Conservation (phyloP, 2,113 vertebrate species). For the Phalacrocorax brasilianus region DNA sequence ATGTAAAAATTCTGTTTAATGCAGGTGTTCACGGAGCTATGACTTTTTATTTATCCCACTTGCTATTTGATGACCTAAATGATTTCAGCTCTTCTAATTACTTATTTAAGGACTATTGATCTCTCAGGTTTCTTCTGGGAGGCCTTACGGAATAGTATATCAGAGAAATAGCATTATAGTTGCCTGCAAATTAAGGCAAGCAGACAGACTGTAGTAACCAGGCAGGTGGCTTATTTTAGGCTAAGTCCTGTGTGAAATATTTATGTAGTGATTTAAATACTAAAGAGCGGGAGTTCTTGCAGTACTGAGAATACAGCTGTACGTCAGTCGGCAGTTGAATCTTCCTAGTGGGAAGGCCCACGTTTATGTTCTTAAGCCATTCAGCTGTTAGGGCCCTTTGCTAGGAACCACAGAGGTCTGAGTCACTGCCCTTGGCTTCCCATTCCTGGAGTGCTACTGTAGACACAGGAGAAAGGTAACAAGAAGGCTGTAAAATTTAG, state of each 20-base stretch:
- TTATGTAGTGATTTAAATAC: slow-evolving; percentile 70
- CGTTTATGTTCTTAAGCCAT: neutral
- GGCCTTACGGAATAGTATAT: slow-evolving; percentile 27
- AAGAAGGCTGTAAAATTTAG: neutral
- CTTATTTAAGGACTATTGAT: slow-evolving; percentile 77
- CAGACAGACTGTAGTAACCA: slow-evolving; percentile 55
- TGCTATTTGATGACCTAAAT: slow-evolving; percentile 40
- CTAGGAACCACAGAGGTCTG: neutral
- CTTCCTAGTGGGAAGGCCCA: neutral
- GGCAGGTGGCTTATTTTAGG: slow-evolving; percentile 64
- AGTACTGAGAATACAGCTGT: neutral
- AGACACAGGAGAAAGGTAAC: neutral
- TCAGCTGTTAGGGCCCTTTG: neutral
- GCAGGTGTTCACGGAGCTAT: neutral
- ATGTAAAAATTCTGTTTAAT: neutral
- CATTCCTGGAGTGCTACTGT: neutral
- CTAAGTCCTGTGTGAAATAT: slow-evolving; percentile 65
- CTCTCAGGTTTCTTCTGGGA: slow-evolving; percentile 57
- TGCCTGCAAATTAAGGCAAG: slow-evolving; percentile 27
- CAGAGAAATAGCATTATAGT: slow-evolving; percentile 36
- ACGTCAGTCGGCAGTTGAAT: neutral
- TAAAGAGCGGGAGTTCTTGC: neutral
- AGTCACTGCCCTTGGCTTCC: neutral
- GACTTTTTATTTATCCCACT: slow-evolving; percentile 39
- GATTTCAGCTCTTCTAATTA: slow-evolving; percentile 70